Percentiles rank a stretch among this genome's conserved stretches.
These are phyloP conservation scores for Tenthredo distinguenda DNA, from an alignment of 2,888 invertebrate genomes.

Conservation along the genomic window DNA sequence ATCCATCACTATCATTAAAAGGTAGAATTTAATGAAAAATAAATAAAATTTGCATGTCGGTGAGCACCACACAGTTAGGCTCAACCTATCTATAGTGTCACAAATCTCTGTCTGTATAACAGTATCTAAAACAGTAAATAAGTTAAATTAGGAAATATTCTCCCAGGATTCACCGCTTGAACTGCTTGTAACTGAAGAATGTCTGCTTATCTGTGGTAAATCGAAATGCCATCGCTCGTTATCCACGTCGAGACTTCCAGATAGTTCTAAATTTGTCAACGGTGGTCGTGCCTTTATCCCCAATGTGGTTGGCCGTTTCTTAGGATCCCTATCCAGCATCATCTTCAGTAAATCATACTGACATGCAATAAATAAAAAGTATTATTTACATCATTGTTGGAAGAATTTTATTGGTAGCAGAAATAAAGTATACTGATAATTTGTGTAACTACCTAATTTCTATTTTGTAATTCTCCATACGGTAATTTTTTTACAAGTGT, in stretches of 20 bases:
- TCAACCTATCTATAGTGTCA: neutral
- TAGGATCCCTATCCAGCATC: slow-evolving; percentile 89
- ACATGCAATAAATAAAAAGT: slow-evolving; percentile 65
- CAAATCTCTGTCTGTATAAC: slow-evolving; percentile 5
- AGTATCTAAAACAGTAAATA: neutral
- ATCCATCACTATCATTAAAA: neutral
- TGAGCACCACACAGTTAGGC: neutral
- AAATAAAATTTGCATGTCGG: slow-evolving; percentile 5
- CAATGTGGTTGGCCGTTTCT: slow-evolving; percentile 87
- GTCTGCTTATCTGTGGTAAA: slow-evolving; percentile 76
- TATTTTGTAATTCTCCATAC: neutral
- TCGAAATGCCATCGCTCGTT: slow-evolving; percentile 80
- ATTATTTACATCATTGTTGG: neutral
- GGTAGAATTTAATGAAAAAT: neutral
- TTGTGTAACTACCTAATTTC: neutral
- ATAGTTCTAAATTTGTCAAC: slow-evolving; percentile 70
- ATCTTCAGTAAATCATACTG: slow-evolving; percentile 86
- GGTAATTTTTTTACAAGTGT: neutral
- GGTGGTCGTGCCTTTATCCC: slow-evolving; percentile 85
- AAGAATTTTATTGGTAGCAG: neutral
- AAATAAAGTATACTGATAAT: neutral
- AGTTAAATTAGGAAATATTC: slow-evolving; percentile 34
- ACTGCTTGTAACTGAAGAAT: slow-evolving; percentile 70
- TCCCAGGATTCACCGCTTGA: slow-evolving; percentile 59
- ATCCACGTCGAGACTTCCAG: slow-evolving; percentile 75